Base-by-base conservation (phyloP, 2,113 vertebrate genomes). In the Epinephelus lanceolatus region DNA sequence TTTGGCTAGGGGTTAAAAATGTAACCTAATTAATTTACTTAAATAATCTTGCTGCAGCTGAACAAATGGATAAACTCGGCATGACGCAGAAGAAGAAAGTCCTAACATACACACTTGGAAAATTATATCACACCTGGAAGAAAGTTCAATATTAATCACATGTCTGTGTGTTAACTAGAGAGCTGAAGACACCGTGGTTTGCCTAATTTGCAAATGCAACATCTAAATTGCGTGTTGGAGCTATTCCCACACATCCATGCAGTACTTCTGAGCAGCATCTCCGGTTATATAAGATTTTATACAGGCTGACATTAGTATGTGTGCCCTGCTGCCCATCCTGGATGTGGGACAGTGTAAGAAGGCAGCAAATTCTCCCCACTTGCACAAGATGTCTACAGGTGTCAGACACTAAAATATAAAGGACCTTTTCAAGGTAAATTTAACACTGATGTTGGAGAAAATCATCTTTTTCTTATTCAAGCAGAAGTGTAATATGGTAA, bases 11-110 rank as follows among this genome's bases (percentile, higher is more conserved):
- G 71, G 71, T 81, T 79, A 57, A 84, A 87, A 82, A 75, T 70
- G 65, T 84, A 84, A 86, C 89, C 82, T 81, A 78, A 89, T 86
- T 88, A 87, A 81, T 76, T 69, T 21, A 45, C 42, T 69, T 33
- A 77, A 83, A 84, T 70, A 87, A 72, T 76, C 51, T 57, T 45
- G 70, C 52, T 65, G 45, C 61, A 80, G 52, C 19, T 13, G 73
- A 78, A 74, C 59, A 78, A 76, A 83, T 51, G 47, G 30, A 70
- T 49, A 59, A 69, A 72, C 49, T 27, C 19, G 68, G 62, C 7
- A 3, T 68, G 53, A 74, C 62, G 63, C 12, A 62, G 23, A 42
- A 19, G 21, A 52, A 49, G 18, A 47, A 67, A 76, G 27, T 53
- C 47, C 18, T 6, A n/a, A 78, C 45, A 37, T 15, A 23, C n/a